Evolutionary conservation across 2,888 invertebrate species (phyloP), one percentile per base, ranked within the genome.

Genomic region (Netelia melanura): DNA sequence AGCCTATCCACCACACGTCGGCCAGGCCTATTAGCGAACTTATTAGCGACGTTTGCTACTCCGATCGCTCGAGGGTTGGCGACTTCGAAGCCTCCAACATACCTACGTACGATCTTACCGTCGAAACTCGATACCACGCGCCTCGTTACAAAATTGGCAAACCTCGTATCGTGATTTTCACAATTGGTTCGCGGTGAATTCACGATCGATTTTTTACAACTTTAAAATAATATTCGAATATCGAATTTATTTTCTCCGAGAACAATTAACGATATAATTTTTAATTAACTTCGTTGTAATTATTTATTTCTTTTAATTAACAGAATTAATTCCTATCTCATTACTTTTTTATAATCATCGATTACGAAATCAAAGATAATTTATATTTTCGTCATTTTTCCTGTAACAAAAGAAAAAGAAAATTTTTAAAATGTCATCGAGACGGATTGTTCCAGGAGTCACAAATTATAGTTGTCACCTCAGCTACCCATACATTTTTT

Each of bases 1-100:
- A 76, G 84, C 71, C 76, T 79, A 78, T 79, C 83, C 76, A 62
- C 61, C 75, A 81, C 85, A 79, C 85, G 83, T 78, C 82, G 85
- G 74, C 70, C 80, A 71, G 76, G 65, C 86, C 87, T 86, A 87
- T 87, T 87, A 87, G 86, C 87, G 83, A 68, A 81, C 83, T 86
- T 86, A 87, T 87, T 87, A 87, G 86, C 86, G 84, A 77, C 75
- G 81, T 74, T 56, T 68, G 82, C 82, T 64, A 61, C 54, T 48
- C 71, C 21, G 64, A 78, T 84, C 74, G 77, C 74, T 76, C 44
- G 67, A 71, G 79, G 76, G 54, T 75, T 62, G 38, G 77, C 54
- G 56, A 56, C 56, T 70, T 54, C 75, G 70, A 68, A 72, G 77
- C 67, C 65, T 48, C 54, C 54, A 64, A 10, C 43, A 52, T 25